Evolutionary conservation across 2,888 invertebrate species (phyloP).

Genomic region (Drosophila niveifrons): DNA sequence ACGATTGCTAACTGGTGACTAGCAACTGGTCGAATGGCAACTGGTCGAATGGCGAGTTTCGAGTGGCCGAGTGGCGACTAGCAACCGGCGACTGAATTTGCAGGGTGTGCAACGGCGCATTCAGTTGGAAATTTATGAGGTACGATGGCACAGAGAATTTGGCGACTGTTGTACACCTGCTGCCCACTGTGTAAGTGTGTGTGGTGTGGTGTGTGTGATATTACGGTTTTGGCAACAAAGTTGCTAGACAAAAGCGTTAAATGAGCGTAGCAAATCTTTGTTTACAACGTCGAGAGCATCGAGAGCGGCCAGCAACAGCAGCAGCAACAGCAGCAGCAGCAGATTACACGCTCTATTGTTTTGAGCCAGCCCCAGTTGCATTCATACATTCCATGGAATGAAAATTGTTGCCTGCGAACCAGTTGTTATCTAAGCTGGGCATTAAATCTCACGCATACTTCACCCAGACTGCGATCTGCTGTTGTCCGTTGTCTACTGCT

Average conservation of each 20-base stretch:
- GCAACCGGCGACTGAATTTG: conserved; percentile 70
- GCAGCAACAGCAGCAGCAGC: conserved; percentile 70
- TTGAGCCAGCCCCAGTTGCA: conserved; percentile 31
- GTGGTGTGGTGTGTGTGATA: conserved; percentile 31
- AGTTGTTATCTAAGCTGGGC: conserved; percentile 47
- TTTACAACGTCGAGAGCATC: conserved; percentile 71
- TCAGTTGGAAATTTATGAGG: conserved; percentile 83
- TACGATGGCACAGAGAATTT: conserved; percentile 51
- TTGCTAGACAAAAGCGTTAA: conserved; percentile 80
- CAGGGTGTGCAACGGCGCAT: conserved; percentile 78
- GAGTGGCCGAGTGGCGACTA: conserved; percentile 41
- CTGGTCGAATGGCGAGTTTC: too few species aligned
- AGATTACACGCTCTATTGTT: conserved; percentile 79
- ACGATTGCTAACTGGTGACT: conserved; percentile 16
- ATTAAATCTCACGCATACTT: conserved; percentile 58
- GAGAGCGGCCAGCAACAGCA: conserved; percentile 59
- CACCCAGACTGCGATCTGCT: conserved; percentile 43
- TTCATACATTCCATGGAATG: conserved; percentile 7
- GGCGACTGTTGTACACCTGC: conserved; percentile 56
- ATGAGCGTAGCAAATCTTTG: conserved; percentile 82
- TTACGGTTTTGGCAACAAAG: conserved; percentile 65
- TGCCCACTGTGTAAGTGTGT: conserved; percentile 11
- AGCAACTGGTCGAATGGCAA: conserved; percentile 32
- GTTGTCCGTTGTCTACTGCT: neutral
- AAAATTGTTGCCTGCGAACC: conserved; percentile 8